Base-by-base conservation (phyloP, 2,797 vertebrate genomes). In the Helicolenus hilgendorfi region DNA sequence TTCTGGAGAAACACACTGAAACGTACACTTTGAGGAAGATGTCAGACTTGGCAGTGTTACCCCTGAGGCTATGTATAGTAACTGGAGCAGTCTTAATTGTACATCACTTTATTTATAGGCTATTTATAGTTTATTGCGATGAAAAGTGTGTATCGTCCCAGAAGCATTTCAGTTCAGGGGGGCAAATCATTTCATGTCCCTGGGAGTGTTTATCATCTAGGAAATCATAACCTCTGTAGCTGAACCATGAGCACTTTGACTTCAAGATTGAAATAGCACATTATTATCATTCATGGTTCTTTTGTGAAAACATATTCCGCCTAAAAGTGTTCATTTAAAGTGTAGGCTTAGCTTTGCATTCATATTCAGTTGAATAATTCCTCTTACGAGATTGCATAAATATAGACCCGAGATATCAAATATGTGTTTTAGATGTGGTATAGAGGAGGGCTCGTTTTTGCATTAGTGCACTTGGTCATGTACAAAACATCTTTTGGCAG, bases 21-120 rank as follows among this genome's bases (percentile, higher is more conserved):
- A 72, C 70, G 59, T 67, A 64, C 24, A 77, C n/a, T 81, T 41
- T 60, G 11, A 59, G 75, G 55, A 73, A 84, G 72, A 80, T 79
- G 83, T 75, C 70, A 56, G 15, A 75, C 58, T 72, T 45, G 24
- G 15, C 14, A 5, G 41, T 36, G 15, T n/a, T 8, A 49, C 6
- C 79, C 95, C 59, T 22, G 7, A 83, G 84, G 92, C 53, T 29
- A 56, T 70, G 35, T 55, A 29, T 70, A 84, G 77, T 63, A 95
- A 94, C 78, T 95, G 77, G 94, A 93, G 93, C 95, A 89, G 62
- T 84, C 69, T 85, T 92, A 87, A 96, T 95, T 79, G 77, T 67
- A 62, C 24, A 77, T 74, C 56, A 64, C 59, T 85, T 83, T 85
- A 84, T 89, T 82, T 89, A 60, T 72, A 72, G 29, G 26, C 58